phyloP scores from a whole-genome alignment of 2,113 vertebrate species.

The Sinocyclocheilus grahami region DNA sequence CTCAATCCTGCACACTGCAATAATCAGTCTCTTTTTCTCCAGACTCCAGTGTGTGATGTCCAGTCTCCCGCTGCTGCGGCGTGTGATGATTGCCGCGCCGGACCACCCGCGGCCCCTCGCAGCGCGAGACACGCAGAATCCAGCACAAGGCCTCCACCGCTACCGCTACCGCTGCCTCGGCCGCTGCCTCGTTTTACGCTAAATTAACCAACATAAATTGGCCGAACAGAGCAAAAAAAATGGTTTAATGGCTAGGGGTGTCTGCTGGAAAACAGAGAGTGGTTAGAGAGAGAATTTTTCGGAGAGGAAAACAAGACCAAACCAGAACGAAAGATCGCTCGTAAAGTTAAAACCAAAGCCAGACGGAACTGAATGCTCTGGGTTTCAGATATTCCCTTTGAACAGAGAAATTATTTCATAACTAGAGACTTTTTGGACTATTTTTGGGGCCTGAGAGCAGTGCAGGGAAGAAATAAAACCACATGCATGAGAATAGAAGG shows the following conservation, averaged over 20 bases:
- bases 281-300: constrained; percentile 36
- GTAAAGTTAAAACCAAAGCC: constrained; percentile 53
- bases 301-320: constrained; percentile 41
- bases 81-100: constrained; percentile 41
- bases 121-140: background rate
- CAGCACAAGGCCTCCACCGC: constrained; percentile 20
- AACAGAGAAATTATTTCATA: constrained; percentile 51
- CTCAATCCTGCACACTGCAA: constrained; percentile 22
- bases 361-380: constrained; percentile 47
- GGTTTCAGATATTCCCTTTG: constrained; percentile 55
- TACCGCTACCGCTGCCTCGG: background rate
- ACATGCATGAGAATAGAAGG: constrained; percentile 49
- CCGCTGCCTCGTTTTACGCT: constrained; percentile 48
- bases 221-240: constrained; percentile 55
- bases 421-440: constrained; percentile 50
- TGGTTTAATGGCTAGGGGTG: constrained; percentile 51
- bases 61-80: constrained; percentile 24
- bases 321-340: constrained; percentile 50
- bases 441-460: constrained; percentile 38
- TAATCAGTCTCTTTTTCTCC: constrained; percentile 37
- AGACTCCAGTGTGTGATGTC: background rate
- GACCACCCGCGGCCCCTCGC: constrained; percentile 24
- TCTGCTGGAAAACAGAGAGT: constrained; percentile 29
- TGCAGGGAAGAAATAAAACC: constrained; percentile 44
- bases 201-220: constrained; percentile 57